Conservation (phyloP, 2,888 invertebrate species). For the Dynastes maya region DNA sequence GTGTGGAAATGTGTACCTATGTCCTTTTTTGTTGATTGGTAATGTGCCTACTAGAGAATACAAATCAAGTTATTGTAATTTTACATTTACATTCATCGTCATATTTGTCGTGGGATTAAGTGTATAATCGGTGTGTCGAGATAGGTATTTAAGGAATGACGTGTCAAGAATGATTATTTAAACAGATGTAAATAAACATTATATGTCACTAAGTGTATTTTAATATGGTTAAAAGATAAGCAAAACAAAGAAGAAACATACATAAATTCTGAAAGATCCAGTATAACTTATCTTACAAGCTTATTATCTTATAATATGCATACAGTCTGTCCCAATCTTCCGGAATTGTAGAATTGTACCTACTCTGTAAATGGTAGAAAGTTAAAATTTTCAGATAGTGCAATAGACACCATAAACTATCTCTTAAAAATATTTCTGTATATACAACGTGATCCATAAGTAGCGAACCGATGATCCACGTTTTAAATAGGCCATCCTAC, state of each 20-base stretch:
- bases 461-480: too few species aligned
- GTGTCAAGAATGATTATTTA: constrained; percentile 3
- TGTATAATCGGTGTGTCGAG: neutral
- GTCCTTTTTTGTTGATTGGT: neutral
- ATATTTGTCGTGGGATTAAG: neutral
- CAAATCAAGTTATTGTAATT: constrained; percentile 1
- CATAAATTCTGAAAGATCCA: neutral
- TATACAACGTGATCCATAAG: too few species aligned
- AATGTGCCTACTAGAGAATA: neutral
- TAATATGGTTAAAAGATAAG: neutral
- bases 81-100: neutral
- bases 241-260: neutral
- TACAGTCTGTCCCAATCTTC: too few species aligned
- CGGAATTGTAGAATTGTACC: too few species aligned
- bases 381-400: too few species aligned
- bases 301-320: too few species aligned
- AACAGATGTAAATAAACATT: constrained; percentile 3
- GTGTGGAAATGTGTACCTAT: neutral
- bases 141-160: constrained; percentile 1
- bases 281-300: neutral
- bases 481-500: too few species aligned
- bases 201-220: neutral
- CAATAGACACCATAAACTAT: too few species aligned
- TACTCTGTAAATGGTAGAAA: too few species aligned
- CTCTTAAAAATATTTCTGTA: too few species aligned